phyloP scores from a whole-genome alignment of 2,797 vertebrate genomes.

The Microtus obscurus region DNA sequence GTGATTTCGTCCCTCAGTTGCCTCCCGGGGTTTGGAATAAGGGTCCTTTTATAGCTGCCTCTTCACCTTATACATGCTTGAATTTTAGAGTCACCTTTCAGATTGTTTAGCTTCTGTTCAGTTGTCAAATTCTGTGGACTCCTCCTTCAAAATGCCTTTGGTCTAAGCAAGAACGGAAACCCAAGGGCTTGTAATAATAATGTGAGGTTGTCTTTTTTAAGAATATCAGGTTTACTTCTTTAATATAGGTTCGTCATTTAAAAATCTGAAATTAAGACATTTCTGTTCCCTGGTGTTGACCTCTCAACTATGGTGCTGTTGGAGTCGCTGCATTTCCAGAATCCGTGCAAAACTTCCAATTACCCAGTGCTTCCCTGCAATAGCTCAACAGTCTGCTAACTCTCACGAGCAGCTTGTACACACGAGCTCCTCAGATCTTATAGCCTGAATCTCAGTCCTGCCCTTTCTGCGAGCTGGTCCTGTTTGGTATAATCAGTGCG shows the following conservation, averaged over 20 bases:
- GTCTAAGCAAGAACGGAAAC: background rate
- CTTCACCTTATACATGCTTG: background rate
- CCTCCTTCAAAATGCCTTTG: background rate
- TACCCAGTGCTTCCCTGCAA: background rate
- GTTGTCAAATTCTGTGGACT: conserved; percentile 21
- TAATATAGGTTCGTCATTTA: background rate
- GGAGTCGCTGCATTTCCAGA: background rate
- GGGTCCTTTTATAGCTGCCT: background rate
- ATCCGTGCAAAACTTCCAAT: background rate
- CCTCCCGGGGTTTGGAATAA: background rate
- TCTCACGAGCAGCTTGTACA: background rate
- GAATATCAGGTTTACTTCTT: background rate
- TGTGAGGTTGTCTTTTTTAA: background rate
- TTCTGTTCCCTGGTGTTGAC: background rate
- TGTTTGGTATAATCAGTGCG: background rate
- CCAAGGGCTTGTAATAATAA: background rate
- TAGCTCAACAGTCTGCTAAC: background rate
- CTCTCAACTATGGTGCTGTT: no score
- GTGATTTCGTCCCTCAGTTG: background rate
- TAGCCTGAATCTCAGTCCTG: background rate
- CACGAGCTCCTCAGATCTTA: no score
- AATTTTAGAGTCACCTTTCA: conserved; percentile 27
- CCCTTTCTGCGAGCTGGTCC: background rate
- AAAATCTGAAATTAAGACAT: conserved; percentile 23
- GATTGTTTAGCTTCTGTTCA: conserved; percentile 1